A percentile compares a stretch with the other conserved stretches of the same genome.
phyloP scores from a whole-genome alignment of 1,140 invertebrate genomes.

The Nasonia vitripennis region DNA sequence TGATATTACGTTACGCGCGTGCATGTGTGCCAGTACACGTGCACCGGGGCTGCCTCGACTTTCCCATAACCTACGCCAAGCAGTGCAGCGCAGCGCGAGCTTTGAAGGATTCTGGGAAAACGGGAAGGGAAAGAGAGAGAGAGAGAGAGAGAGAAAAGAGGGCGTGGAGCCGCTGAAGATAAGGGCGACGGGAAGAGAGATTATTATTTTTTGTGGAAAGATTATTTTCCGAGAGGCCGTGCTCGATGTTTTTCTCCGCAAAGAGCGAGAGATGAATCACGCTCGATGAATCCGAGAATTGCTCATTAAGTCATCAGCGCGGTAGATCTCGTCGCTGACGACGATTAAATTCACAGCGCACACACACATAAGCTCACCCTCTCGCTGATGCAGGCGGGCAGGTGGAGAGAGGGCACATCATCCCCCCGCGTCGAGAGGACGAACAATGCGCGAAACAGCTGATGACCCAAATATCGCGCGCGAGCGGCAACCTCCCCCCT shows the following conservation, averaged over 20 bases:
- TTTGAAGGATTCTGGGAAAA: not conserved
- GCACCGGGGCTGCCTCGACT: not conserved
- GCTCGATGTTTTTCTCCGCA: not conserved
- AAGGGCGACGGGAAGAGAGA: not conserved
- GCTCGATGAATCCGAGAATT: not conserved
- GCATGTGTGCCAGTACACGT: not conserved
- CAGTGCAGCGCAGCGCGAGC: not conserved
- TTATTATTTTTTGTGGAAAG: not conserved
- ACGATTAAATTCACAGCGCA: not conserved
- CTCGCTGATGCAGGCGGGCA: too few relatives aligned
- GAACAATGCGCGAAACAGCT: slow-evolving; percentile 45
- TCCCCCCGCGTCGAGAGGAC: not conserved
- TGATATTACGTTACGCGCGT: slow-evolving; percentile 33
- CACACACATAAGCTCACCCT: too few relatives aligned
- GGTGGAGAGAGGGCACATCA: not conserved
- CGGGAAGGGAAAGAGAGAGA: not conserved
- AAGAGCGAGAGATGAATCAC: too few relatives aligned
- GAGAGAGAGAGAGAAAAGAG: not conserved
- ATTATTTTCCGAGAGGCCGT: not conserved
- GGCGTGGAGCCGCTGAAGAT: not conserved
- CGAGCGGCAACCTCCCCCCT: not conserved
- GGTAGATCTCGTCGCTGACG: not conserved
- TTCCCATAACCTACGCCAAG: not conserved
- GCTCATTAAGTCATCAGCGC: not conserved
- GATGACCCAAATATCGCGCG: slow-evolving; percentile 48